A percentile compares a stretch with the other conserved stretches of the same genome.
Conservation (phyloP, 2,888 invertebrate species). For the Dilophus febrilis region DNA sequence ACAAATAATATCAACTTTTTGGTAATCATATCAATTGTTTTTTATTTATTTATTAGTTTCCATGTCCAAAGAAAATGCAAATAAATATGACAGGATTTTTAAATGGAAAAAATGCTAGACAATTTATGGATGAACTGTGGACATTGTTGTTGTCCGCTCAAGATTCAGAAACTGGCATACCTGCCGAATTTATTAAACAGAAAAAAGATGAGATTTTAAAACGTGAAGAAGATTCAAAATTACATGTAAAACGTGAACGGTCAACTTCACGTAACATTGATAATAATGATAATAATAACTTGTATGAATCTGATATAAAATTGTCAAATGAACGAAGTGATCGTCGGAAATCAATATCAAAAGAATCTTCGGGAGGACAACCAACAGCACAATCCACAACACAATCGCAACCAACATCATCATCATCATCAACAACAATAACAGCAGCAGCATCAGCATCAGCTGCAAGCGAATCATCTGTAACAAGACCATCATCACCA, state of each 20-base stretch:
- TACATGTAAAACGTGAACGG: not conserved
- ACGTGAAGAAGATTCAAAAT: constrained; percentile 33
- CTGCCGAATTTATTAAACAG: constrained; percentile 82
- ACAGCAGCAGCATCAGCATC: too few species aligned
- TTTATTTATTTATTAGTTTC: constrained; percentile 48
- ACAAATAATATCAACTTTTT: too few species aligned
- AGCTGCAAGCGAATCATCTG: not conserved
- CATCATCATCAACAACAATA: too few species aligned
- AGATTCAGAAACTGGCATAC: constrained; percentile 89
- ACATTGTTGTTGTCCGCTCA: constrained; percentile 86
- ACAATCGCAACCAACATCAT: not conserved
- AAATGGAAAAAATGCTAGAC: constrained; percentile 91
- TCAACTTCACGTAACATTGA: too few species aligned
- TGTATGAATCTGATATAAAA: too few species aligned
- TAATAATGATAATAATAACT: too few species aligned
- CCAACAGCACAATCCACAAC: too few species aligned
- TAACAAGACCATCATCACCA: too few species aligned
- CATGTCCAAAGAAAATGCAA: constrained; percentile 97
- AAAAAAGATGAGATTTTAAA: constrained; percentile 94
- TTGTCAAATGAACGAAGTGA: too few species aligned
- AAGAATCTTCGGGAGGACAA: too few species aligned
- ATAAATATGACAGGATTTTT: constrained; percentile 98
- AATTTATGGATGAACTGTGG: constrained; percentile 98
- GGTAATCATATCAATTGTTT: too few species aligned
- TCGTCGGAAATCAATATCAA: too few species aligned